phyloP scores from a whole-genome alignment of 2,888 invertebrate species.

The Belgica antarctica region DNA sequence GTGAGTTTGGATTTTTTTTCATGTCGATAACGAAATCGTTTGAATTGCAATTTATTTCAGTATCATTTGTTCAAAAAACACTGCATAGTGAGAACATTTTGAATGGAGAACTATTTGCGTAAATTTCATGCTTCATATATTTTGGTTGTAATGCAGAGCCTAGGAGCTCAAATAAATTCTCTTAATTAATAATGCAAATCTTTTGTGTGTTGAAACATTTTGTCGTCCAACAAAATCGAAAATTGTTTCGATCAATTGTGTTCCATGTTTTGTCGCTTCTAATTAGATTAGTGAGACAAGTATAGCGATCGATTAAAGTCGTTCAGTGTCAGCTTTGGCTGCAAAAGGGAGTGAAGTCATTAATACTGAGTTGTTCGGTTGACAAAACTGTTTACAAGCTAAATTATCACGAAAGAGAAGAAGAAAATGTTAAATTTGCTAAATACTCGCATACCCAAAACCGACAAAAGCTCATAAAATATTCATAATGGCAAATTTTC shows the following conservation, averaged over 20 bases:
- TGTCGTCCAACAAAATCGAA: too few species aligned
- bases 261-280: too few species aligned
- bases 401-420: slow-evolving; percentile 12
- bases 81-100: too few species aligned
- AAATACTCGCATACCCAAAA: background rate
- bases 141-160: too few species aligned
- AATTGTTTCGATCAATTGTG: too few species aligned
- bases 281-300: too few species aligned
- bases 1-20: background rate
- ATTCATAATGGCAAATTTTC: slow-evolving; percentile 29
- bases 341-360: background rate
- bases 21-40: background rate
- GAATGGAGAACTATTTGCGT: too few species aligned
- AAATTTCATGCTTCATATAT: too few species aligned
- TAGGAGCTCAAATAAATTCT: too few species aligned
- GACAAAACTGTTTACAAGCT: slow-evolving; percentile 19
- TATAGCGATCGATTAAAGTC: too few species aligned
- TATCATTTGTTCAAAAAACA: background rate
- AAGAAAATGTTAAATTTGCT: slow-evolving; percentile 1
- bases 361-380: slow-evolving; percentile 8
- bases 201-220: too few species aligned
- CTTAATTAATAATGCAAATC: background rate
- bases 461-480: slow-evolving; percentile 33
- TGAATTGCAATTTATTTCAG: slow-evolving; percentile 11
- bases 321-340: too few species aligned